Percentiles rank a stretch among this genome's conserved stretches.
Conservation (phyloP, 2,888 invertebrate species). For the Drosophila lacicola region DNA sequence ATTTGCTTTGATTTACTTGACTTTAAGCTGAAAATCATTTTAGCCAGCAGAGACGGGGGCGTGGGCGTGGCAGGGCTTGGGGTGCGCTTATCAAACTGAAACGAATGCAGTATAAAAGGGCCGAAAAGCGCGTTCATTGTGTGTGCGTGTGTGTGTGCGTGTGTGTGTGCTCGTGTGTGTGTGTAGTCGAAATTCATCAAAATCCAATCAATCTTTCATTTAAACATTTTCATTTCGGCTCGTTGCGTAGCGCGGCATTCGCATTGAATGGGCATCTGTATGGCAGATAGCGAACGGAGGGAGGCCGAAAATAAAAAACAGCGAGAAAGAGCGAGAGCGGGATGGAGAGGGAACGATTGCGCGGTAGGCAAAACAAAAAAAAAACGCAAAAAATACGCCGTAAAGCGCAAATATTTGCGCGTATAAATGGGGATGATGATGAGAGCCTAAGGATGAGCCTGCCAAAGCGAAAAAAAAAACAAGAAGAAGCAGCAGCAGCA, state of each 20-base stretch:
- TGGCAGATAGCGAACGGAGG: slow-evolving; percentile 25
- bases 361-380: slow-evolving; percentile 50
- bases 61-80: not conserved
- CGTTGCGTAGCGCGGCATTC: slow-evolving; percentile 65
- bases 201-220: slow-evolving; percentile 82
- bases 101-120: slow-evolving; percentile 39
- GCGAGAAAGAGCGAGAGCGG: slow-evolving; percentile 4
- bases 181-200: slow-evolving; percentile 77
- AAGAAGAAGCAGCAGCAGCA: not conserved
- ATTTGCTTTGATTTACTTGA: slow-evolving; percentile 68
- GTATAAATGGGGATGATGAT: slow-evolving; percentile 74
- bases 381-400: slow-evolving; percentile 62
- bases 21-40: slow-evolving; percentile 72
- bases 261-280: slow-evolving; percentile 68
- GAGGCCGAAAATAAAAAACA: slow-evolving; percentile 8
- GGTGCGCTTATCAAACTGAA: slow-evolving; percentile 29
- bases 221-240: slow-evolving; percentile 81
- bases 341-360: not conserved
- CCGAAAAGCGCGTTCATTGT: slow-evolving; percentile 24
- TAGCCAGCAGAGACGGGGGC: not conserved
- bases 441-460: slow-evolving; percentile 49
- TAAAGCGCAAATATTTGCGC: slow-evolving; percentile 80
- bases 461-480: slow-evolving; percentile 21
- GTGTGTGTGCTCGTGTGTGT: slow-evolving; percentile 31
- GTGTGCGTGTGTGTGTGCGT: slow-evolving; percentile 23